Evolutionary conservation across 2,888 invertebrate genomes (phyloP).

Genomic region (Listrodromus nycthemerus): DNA sequence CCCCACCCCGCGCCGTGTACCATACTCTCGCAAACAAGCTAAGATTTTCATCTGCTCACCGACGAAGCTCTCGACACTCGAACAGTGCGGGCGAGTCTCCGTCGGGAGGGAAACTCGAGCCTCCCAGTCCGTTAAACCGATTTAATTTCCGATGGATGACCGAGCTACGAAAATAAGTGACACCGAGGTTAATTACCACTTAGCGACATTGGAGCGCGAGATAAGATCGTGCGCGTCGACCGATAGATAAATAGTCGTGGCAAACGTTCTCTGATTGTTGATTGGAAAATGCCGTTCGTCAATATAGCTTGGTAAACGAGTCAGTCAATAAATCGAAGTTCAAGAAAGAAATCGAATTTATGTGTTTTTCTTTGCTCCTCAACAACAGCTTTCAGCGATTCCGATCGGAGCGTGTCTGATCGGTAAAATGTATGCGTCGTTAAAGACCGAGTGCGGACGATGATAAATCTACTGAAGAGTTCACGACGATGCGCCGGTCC

Average conservation of each 20-base stretch:
- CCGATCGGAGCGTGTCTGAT: too few relatives aligned
- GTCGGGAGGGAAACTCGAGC: conserved; percentile 16
- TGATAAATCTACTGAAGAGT: too few relatives aligned
- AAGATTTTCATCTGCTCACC: conserved; percentile 4
- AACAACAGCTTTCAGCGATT: too few relatives aligned
- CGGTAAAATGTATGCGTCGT: too few relatives aligned
- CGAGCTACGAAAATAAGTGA: conserved; percentile 60
- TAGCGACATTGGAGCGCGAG: conserved; percentile 61
- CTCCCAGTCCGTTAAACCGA: conserved; percentile 44
- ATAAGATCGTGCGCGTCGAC: conserved; percentile 25
- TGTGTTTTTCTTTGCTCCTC: background rate
- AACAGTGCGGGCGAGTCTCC: conserved; percentile 12
- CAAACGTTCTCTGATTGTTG: conserved; percentile 20
- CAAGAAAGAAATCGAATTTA: background rate
- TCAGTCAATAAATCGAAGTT: conserved; percentile 12
- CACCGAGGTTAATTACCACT: conserved; percentile 73
- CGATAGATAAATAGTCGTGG: conserved; percentile 16
- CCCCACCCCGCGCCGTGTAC: too few relatives aligned
- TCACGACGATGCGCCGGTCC: too few relatives aligned
- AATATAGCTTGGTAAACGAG: conserved; percentile 24
- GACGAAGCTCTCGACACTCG: background rate
- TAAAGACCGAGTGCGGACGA: too few relatives aligned
- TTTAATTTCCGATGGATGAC: conserved; percentile 65
- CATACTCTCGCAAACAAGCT: background rate
- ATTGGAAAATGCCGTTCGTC: conserved; percentile 37